A percentile compares a stretch with the other conserved stretches of the same genome.
These are phyloP conservation scores for Parelbella ahira DNA, from an alignment of 2,888 invertebrate species.

Conservation along the genomic window DNA sequence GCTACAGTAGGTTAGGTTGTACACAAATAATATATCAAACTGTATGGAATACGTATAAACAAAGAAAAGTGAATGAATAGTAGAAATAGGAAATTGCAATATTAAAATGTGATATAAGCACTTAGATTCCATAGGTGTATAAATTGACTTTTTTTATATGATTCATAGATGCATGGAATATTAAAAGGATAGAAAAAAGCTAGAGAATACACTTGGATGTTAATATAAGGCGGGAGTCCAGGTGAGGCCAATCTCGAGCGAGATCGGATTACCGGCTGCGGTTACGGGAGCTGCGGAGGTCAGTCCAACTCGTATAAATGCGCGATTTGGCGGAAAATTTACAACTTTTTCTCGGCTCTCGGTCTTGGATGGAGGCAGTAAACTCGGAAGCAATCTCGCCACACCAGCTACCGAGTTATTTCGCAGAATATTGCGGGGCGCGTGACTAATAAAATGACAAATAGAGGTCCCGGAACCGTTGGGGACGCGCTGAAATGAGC, in stretches of 20 bases:
- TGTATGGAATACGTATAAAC: too few species aligned
- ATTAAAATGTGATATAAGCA: too few species aligned
- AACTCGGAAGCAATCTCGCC: slow-evolving; percentile 72
- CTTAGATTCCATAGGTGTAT: too few species aligned
- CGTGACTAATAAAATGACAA: slow-evolving; percentile 77
- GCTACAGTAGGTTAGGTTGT: too few species aligned
- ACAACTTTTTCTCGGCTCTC: slow-evolving; percentile 70
- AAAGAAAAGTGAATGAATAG: too few species aligned
- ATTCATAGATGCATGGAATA: too few species aligned
- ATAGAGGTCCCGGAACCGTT: slow-evolving; percentile 54
- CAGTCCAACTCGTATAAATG: slow-evolving; percentile 69
- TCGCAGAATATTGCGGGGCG: slow-evolving; percentile 68
- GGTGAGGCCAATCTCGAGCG: slow-evolving; percentile 53
- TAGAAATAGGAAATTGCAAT: too few species aligned
- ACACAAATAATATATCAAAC: too few species aligned
- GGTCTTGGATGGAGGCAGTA: slow-evolving; percentile 62
- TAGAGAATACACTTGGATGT: too few species aligned
- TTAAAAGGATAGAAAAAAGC: too few species aligned
- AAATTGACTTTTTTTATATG: too few species aligned
- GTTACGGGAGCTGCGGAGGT: slow-evolving; percentile 52
- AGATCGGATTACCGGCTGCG: slow-evolving; percentile 52
- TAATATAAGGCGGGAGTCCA: slow-evolving; percentile 33
- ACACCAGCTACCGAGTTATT: slow-evolving; percentile 62
- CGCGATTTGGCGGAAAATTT: slow-evolving; percentile 73
- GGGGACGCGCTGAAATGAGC: slow-evolving; percentile 43